These are phyloP conservation scores for Astyanax mexicanus DNA, from an alignment of 2,797 vertebrate genomes.

Conservation along the genomic window DNA sequence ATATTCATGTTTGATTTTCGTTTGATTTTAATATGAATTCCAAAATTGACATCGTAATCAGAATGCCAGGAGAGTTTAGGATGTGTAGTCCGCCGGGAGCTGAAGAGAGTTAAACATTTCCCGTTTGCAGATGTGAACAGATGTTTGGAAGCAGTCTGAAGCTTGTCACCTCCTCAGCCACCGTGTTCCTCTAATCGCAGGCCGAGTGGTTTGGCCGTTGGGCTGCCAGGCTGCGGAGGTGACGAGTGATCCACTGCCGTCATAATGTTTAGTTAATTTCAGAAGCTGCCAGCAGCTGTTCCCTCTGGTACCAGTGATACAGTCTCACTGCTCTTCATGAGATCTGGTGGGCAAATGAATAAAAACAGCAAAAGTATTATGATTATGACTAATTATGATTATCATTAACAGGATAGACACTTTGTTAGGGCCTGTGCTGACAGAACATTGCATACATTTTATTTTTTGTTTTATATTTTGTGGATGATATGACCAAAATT, in stretches of 20 bases:
- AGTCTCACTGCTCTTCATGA: constrained; percentile 10
- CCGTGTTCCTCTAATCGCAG: constrained; percentile 36
- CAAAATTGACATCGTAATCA: too few relatives aligned
- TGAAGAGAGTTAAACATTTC: background rate
- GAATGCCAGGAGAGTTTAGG: background rate
- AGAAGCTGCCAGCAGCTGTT: constrained; percentile 26
- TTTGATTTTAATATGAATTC: too few relatives aligned
- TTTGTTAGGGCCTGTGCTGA: too few relatives aligned
- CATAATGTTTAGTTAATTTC: constrained; percentile 36
- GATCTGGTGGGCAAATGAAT: background rate
- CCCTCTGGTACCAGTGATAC: constrained; percentile 15
- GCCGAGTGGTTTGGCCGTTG: constrained; percentile 8
- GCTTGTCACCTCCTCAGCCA: constrained; percentile 4
- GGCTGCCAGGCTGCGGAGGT: background rate
- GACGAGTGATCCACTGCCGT: constrained; percentile 39
- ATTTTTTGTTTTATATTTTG: too few relatives aligned
- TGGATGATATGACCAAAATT: too few relatives aligned
- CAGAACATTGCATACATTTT: too few relatives aligned
- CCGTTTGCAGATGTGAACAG: constrained; percentile 1
- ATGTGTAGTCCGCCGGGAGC: background rate
- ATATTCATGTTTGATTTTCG: too few relatives aligned
- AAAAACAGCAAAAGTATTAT: background rate
- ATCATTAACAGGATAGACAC: too few relatives aligned
- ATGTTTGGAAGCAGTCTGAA: background rate
- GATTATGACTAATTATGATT: too few relatives aligned